Conservation (phyloP, 2,113 vertebrate genomes). For the Stegastes partitus region DNA sequence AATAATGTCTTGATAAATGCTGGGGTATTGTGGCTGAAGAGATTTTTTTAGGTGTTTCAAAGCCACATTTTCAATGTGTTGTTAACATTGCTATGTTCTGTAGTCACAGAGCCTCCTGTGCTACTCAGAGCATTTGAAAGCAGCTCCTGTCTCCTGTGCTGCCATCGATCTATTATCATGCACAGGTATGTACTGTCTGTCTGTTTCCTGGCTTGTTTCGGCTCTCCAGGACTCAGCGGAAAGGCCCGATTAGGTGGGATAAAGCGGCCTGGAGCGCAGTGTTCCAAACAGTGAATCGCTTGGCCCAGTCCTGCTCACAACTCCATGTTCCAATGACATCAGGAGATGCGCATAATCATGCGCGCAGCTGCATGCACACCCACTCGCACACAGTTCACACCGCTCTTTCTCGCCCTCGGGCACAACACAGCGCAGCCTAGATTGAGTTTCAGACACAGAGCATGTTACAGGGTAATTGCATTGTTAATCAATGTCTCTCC, state of each 20-base stretch:
- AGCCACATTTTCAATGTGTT: conserved; percentile 24
- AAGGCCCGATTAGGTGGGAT: conserved; percentile 57
- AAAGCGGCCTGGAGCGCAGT: conserved; percentile 60
- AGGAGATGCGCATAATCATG: conserved; percentile 44
- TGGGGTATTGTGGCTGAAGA: background rate
- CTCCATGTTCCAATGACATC: conserved; percentile 63
- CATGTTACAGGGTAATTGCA: conserved; percentile 85
- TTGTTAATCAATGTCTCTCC: conserved; percentile 86
- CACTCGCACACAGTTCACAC: conserved; percentile 45
- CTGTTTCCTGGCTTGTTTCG: conserved; percentile 56
- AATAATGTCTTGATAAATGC: conserved; percentile 26
- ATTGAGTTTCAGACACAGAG: conserved; percentile 84
- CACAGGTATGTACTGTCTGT: conserved; percentile 58
- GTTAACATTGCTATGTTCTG: conserved; percentile 49
- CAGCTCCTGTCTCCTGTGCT: conserved; percentile 39
- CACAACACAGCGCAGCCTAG: conserved; percentile 70
- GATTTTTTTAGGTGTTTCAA: background rate
- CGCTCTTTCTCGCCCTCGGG: conserved; percentile 64
- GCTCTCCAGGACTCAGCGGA: conserved; percentile 55
- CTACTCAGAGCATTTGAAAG: conserved; percentile 50
- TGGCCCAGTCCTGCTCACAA: conserved; percentile 52
- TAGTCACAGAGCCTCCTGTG: conserved; percentile 34
- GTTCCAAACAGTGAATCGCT: conserved; percentile 43
- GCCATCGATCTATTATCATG: conserved; percentile 47
- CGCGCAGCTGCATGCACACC: conserved; percentile 35